Evolutionary conservation across 2,888 invertebrate species (phyloP), one percentile per base, ranked within the genome.

Genomic region (Gymnocheta viridis): DNA sequence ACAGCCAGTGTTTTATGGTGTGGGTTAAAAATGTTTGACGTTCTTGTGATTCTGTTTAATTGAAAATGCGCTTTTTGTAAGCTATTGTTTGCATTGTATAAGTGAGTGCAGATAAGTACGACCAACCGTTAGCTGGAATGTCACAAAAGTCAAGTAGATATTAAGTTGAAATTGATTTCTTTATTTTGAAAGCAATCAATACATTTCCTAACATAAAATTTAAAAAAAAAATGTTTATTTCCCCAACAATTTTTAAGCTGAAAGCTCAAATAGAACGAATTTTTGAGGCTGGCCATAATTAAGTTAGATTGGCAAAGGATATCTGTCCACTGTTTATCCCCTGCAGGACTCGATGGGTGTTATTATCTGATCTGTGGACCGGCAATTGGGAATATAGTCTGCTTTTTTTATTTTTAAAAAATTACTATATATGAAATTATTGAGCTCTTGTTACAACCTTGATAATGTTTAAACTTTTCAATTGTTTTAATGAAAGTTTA

Each of bases 101-200:
- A n/a, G 49, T 24, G n/a, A 38, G 19, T 19, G 60, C 0, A 27
- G 62, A 4, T 32, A 27, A 24, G 9, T 4, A 10, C 24, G 35
- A n/a, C n/a, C n/a, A n/a, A n/a, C n/a, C 29, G 38, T 24, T 32
- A 10, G 38, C 24, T 5, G 14, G 76, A 74, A 47, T 81, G 67
- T 67, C 80, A 74, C 9, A 56, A 2, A 76, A 69, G 74, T 81
- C 74, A 81, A 81, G 80, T 60, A 67, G 73, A 38, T 60, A 24
- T 58, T 47, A 19, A 64, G 7, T 4, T 54, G 24, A 2, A 47
- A 32, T 56, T 17, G 5, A 9, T 7, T 32, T n/a, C n/a, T n/a
- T n/a, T n/a, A n/a, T n/a, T n/a, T n/a, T n/a, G n/a, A n/a, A n/a
- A n/a, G n/a, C n/a, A n/a, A n/a, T n/a, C n/a, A n/a, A n/a, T n/a